These are phyloP conservation scores for Piprites chloris DNA, from an alignment of 2,113 vertebrate genomes.

Conservation along the genomic window DNA sequence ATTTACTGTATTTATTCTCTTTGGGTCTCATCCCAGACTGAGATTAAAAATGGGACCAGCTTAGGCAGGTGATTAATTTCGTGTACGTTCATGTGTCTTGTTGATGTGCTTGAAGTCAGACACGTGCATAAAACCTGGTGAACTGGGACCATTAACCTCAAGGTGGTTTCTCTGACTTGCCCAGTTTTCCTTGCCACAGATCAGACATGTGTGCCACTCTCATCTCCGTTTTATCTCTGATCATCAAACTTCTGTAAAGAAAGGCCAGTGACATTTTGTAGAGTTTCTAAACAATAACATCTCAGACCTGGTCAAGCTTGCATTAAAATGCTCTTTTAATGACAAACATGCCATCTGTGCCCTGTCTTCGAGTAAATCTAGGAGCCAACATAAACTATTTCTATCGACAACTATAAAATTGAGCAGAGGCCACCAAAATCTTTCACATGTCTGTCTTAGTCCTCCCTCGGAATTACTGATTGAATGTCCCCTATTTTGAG, in stretches of 20 bases:
- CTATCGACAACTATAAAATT: slow-evolving; percentile 43
- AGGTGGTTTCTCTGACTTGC: not conserved
- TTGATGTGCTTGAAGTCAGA: not conserved
- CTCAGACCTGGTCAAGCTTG: not conserved
- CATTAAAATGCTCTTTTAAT: slow-evolving; percentile 32
- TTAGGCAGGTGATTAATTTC: not conserved
- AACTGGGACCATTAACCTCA: not conserved
- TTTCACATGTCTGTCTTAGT: slow-evolving; percentile 27
- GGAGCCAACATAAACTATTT: not conserved
- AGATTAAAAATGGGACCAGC: not conserved
- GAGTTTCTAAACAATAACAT: not conserved
- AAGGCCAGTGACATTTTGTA: not conserved
- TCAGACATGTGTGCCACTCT: not conserved
- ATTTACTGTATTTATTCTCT: not conserved
- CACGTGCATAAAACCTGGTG: not conserved
- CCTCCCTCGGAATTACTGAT: slow-evolving; percentile 45
- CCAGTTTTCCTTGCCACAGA: not conserved
- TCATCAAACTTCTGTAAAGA: not conserved
- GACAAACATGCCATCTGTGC: not conserved
- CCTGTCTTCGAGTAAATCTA: slow-evolving; percentile 8
- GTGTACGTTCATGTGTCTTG: fast-evolving
- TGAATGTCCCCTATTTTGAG: slow-evolving; percentile 54
- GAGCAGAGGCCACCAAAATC: slow-evolving; percentile 35
- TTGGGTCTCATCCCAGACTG: not conserved
- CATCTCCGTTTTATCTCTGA: not conserved